These are phyloP conservation scores for Gymnosoma rotundatum DNA, from an alignment of 2,888 invertebrate genomes.

Conservation along the genomic window DNA sequence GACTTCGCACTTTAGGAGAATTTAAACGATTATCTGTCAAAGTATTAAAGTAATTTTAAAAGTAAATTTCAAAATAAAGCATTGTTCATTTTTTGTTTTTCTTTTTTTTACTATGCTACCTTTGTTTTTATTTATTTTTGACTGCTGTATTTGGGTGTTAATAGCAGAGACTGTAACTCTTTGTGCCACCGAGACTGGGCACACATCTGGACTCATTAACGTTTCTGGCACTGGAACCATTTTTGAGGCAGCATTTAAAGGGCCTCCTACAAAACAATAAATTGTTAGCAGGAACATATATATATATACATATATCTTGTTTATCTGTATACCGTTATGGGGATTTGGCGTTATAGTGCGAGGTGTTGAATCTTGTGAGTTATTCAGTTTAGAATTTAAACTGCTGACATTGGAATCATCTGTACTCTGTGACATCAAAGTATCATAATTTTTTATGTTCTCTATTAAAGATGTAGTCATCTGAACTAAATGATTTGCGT, in stretches of 20 bases:
- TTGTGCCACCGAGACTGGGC: conserved; percentile 80
- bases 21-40: conserved; percentile 77
- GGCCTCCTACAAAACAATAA: conserved; percentile 77
- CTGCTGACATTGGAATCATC: conserved; percentile 83
- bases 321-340: conserved; percentile 77
- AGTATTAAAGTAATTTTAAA: conserved; percentile 33
- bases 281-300: no score
- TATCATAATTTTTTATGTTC: conserved; percentile 80
- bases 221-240: conserved; percentile 94
- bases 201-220: conserved; percentile 90
- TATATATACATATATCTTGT: neutral
- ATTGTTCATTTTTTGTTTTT: conserved; percentile 28
- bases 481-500: conserved; percentile 77
- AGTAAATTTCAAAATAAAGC: conserved; percentile 49
- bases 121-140: conserved; percentile 81
- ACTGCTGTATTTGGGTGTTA: conserved; percentile 78
- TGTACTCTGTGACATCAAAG: conserved; percentile 85
- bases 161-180: conserved; percentile 78
- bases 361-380: conserved; percentile 80
- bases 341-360: conserved; percentile 81
- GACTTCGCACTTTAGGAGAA: conserved; percentile 81
- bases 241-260: conserved; percentile 91
- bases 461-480: conserved; percentile 82
- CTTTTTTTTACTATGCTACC: conserved; percentile 71
- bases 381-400: conserved; percentile 77